These are phyloP conservation scores for Thamnophis sirtalis DNA, from an alignment of 2,113 vertebrate genomes.

Conservation along the genomic window DNA sequence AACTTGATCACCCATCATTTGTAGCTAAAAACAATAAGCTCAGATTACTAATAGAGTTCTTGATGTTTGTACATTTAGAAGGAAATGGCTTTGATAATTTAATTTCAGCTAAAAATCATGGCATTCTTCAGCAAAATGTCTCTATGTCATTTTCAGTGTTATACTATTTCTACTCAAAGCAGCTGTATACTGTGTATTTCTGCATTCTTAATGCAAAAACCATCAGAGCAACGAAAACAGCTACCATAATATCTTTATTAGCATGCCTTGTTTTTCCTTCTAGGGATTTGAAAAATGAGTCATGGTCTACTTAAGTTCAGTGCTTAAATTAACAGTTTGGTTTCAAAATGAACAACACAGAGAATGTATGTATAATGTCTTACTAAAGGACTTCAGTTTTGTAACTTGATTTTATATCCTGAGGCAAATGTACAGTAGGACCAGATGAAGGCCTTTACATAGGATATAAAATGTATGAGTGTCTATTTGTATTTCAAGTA, in stretches of 20 bases:
- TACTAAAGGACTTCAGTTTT: conserved; percentile 4
- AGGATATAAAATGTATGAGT: conserved; percentile 6
- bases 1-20: not conserved
- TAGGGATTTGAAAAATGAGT: not conserved
- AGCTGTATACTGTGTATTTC: not conserved
- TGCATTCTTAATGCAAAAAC: not conserved
- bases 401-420: not conserved
- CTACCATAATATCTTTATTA: not conserved
- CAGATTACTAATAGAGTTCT: not conserved
- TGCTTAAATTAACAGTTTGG: conserved; percentile 19
- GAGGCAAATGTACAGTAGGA: not conserved
- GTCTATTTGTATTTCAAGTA: not conserved
- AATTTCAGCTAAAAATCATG: not conserved
- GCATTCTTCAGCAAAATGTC: not conserved
- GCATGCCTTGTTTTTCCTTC: not conserved
- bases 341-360: not conserved
- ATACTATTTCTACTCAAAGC: not conserved
- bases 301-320: not conserved
- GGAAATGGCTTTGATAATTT: not conserved
- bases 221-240: not conserved
- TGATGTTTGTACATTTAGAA: not conserved
- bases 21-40: not conserved
- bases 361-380: not conserved
- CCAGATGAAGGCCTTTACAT: conserved; percentile 30
- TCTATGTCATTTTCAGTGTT: not conserved